Base-by-base conservation (phyloP, 2,113 vertebrate genomes). In the Bufo gargarizans region DNA sequence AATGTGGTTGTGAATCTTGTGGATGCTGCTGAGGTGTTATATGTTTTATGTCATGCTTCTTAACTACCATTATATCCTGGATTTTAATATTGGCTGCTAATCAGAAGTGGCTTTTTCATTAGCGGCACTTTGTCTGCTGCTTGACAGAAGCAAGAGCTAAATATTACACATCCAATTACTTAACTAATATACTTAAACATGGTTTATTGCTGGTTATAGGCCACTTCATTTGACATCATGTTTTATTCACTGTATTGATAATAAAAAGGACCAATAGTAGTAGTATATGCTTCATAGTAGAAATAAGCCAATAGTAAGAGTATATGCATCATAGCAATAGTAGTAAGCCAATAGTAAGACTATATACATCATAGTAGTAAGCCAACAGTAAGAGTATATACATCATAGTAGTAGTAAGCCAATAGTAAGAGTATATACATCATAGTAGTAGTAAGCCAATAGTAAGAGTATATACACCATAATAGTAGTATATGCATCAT, bases 1-100 rank as follows among this genome's bases (percentile, higher is more conserved):
- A 91, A 92, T 85, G 92, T 91, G 53, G 90, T 91, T 87, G 61
- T 87, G 77, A 86, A 69, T 79, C 58, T 89, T 69, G n/a, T 43
- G n/a, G 45, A 84, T 49, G 63, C 59, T 16, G 56, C 61, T 49
- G 5, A 53, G 17, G 19, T 53, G 20, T 10, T 53, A 53, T 78
- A 72, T 58, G 53, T 89, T 14, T 77, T 91, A 65, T 71, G 85
- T 9, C 79, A 84, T 0, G 47, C 0, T 6, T 55, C 58, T 59
- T 61, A 58, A 53, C 88, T 86, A 74, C 8, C 19, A 88, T 58
- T 13, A 53, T 81, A 45, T 88, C 89, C 85, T 47, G 77, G 81
- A 33, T 77, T 65, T 50, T 79, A 78, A 65, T 67, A 65, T 50
- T 22, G 50, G 17, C 47, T 3, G 16, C 84, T 86, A 67, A 69